These are phyloP conservation scores for Tipula helvola DNA, from an alignment of 2,888 invertebrate genomes.

Conservation along the genomic window DNA sequence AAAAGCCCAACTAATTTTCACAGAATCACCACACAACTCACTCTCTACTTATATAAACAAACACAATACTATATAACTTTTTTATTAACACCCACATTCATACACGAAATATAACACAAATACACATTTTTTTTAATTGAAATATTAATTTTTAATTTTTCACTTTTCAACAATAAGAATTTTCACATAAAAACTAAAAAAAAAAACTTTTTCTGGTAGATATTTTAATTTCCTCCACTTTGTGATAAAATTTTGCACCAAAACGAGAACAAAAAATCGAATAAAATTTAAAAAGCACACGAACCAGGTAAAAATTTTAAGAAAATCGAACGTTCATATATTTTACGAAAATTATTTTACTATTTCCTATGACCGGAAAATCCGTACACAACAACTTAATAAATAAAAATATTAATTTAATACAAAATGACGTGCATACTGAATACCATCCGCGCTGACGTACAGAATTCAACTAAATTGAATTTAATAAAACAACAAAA, in stretches of 20 bases:
- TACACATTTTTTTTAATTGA: neutral
- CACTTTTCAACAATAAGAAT: conserved; percentile 4
- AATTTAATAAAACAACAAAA: neutral
- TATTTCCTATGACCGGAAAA: neutral
- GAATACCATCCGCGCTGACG: neutral
- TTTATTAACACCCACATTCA: neutral
- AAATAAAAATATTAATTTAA: too few species aligned
- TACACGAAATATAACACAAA: neutral
- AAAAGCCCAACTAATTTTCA: neutral
- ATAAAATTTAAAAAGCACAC: neutral
- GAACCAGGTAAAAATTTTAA: neutral
- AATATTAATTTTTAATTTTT: conserved; percentile 4
- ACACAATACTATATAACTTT: neutral
- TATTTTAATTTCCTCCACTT: neutral
- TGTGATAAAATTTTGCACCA: neutral
- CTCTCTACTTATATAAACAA: neutral
- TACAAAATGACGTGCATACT: neutral
- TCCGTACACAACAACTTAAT: neutral
- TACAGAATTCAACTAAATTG: neutral
- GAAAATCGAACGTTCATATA: neutral
- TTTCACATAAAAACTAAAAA: neutral
- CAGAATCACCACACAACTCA: neutral
- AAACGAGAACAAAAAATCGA: neutral
- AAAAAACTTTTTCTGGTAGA: neutral
- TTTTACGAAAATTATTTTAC: neutral